Evolutionary conservation across 1,140 invertebrate genomes (phyloP).

Genomic region (Drosophila varians): DNA sequence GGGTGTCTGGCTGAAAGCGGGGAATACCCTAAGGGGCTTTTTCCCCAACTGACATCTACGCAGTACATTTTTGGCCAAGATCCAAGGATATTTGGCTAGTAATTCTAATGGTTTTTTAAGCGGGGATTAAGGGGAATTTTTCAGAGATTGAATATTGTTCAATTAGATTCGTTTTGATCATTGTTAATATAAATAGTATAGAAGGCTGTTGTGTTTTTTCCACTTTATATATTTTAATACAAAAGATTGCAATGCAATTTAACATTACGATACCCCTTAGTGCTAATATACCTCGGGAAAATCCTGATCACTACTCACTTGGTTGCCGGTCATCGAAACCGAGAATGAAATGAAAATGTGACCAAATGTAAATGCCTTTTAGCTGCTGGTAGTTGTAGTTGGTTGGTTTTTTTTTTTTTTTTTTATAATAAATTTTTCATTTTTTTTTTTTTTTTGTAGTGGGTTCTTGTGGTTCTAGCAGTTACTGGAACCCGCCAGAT

Average conservation of each 20-base stretch:
- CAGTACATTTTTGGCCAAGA: neutral
- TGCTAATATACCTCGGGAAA: neutral
- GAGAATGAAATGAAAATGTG: slow-evolving; percentile 71
- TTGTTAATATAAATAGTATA: too few relatives aligned
- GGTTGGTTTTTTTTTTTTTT: neutral
- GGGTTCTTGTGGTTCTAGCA: slow-evolving; percentile 37
- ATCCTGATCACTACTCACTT: neutral
- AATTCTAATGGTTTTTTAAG: too few relatives aligned
- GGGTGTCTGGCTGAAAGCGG: neutral
- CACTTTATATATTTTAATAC: too few relatives aligned
- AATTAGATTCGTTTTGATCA: too few relatives aligned
- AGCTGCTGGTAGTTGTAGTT: neutral
- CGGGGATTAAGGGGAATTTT: neutral
- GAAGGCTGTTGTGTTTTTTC: too few relatives aligned
- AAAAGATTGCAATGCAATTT: too few relatives aligned
- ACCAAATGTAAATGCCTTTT: slow-evolving; percentile 62
- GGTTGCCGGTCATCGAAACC: slow-evolving; percentile 37
- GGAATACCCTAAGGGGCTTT: neutral
- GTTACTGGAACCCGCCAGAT: slow-evolving; percentile 27
- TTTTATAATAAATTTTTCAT: too few relatives aligned
- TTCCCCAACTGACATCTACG: neutral
- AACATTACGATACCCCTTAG: neutral
- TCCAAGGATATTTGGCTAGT: neutral
- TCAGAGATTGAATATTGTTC: neutral
- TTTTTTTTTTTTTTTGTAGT: neutral